Evolutionary conservation across 2,888 invertebrate genomes (phyloP).

Genomic region (Drosophila affinis): DNA sequence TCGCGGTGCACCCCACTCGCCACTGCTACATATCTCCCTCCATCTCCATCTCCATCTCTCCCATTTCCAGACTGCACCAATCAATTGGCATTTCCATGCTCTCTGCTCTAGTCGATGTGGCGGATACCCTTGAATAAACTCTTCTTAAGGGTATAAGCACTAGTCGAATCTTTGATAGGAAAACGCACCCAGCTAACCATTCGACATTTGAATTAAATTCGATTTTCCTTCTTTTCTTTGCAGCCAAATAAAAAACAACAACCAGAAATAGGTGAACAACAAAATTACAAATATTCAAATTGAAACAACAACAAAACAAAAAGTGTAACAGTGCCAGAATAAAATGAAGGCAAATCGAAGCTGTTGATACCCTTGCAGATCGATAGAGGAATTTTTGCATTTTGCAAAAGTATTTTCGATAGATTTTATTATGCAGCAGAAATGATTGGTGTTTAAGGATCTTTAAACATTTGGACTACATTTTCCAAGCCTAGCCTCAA

Average conservation of each 20-base stretch:
- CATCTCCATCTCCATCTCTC: neutral
- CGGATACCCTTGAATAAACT: neutral
- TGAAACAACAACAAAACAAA: neutral
- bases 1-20: slow-evolving; percentile 10
- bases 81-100: neutral
- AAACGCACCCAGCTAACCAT: too few relatives aligned
- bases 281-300: neutral
- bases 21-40: neutral
- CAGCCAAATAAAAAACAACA: neutral
- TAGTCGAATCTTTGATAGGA: too few relatives aligned
- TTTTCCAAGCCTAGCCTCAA: neutral
- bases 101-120: neutral
- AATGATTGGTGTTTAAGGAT: neutral
- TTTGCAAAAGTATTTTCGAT: neutral
- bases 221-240: neutral
- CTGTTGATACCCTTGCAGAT: neutral
- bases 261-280: neutral
- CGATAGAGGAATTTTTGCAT: neutral
- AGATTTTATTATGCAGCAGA: neutral
- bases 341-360: neutral
- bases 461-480: too few relatives aligned
- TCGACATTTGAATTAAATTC: neutral
- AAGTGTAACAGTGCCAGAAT: neutral
- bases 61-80: neutral
- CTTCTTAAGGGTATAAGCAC: too few relatives aligned